Percentiles rank a stretch among this genome's conserved stretches.
Conservation (phyloP, 2,113 vertebrate species). For the Hippocampus guttulatus region DNA sequence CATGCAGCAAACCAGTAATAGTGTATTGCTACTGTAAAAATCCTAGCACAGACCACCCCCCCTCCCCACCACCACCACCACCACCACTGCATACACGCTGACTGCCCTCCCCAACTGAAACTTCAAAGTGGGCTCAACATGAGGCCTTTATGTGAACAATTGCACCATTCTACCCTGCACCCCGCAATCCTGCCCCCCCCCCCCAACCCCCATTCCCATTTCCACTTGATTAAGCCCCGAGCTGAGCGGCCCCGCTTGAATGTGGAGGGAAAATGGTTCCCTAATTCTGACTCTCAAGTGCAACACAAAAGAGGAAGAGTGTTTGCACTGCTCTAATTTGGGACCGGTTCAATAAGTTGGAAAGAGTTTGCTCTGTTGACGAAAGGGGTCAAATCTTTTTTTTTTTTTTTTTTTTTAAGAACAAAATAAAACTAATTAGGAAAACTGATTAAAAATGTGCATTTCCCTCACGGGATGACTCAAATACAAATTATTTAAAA, state of each 20-base stretch:
- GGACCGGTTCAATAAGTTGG: conserved; percentile 27
- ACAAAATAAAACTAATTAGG: too few relatives aligned
- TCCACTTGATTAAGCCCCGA: conserved; percentile 79
- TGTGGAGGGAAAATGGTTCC: conserved; percentile 68
- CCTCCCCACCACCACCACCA: not conserved
- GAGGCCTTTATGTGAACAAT: conserved; percentile 73
- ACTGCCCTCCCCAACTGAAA: conserved; percentile 51
- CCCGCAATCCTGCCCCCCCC: conserved; percentile 49
- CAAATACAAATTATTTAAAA: too few relatives aligned
- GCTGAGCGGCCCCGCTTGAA: conserved; percentile 58
- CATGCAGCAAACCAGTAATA: conserved; percentile 25
- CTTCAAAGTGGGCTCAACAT: conserved; percentile 71
- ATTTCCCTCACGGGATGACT: too few relatives aligned
- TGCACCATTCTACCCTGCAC: conserved; percentile 70
- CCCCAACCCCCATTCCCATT: conserved; percentile 62
- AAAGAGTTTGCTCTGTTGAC: conserved; percentile 6
- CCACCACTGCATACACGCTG: not conserved
- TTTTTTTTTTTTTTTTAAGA: not conserved
- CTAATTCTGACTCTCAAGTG: conserved; percentile 56
- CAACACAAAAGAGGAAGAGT: conserved; percentile 42
- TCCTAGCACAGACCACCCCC: conserved; percentile 36
- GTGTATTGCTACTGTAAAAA: conserved; percentile 59
- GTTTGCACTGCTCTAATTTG: conserved; percentile 26
- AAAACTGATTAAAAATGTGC: too few relatives aligned
- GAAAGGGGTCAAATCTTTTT: not conserved